phyloP scores from a whole-genome alignment of 1,140 invertebrate species.

The Microvelia longipes region DNA sequence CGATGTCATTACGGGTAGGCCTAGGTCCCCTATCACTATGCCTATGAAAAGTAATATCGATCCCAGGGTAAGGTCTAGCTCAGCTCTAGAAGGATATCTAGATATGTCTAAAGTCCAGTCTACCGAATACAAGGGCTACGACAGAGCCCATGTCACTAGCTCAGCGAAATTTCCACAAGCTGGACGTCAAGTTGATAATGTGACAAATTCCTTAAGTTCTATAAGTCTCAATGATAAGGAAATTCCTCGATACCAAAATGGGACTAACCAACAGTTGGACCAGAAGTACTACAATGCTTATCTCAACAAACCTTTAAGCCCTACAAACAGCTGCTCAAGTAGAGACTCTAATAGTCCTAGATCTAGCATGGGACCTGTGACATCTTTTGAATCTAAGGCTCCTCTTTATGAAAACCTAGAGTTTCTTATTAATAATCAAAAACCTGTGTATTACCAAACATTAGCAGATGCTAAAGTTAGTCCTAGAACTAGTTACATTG shows the following conservation, averaged over 20 bases:
- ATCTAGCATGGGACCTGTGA: constrained; percentile 30
- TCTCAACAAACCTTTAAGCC: constrained; percentile 20
- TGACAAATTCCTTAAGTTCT: constrained; percentile 22
- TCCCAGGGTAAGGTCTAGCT: constrained; percentile 24
- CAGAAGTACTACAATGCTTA: constrained; percentile 23
- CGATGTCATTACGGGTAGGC: background rate
- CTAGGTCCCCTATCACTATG: background rate
- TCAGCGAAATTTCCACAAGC: constrained; percentile 60
- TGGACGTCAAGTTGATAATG: constrained; percentile 43
- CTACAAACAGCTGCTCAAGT: constrained; percentile 36
- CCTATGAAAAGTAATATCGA: background rate
- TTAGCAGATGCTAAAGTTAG: constrained; percentile 37
- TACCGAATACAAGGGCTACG: constrained; percentile 44
- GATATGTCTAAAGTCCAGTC: constrained; percentile 24
- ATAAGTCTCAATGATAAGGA: constrained; percentile 18
- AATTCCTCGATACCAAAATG: constrained; percentile 13
- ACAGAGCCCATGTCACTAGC: constrained; percentile 46
- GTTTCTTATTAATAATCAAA: constrained; percentile 43
- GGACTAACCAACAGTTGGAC: constrained; percentile 15
- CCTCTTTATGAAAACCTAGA: constrained; percentile 70
- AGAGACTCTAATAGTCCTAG: constrained; percentile 46
- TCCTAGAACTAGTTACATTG: constrained; percentile 33
- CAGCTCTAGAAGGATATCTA: constrained; percentile 38
- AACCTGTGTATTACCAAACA: constrained; percentile 44
- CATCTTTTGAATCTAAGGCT: constrained; percentile 27